A percentile compares a stretch with the other conserved stretches of the same genome.
These are phyloP conservation scores for Silurus asotus DNA, from an alignment of 2,113 vertebrate species.

Conservation along the genomic window DNA sequence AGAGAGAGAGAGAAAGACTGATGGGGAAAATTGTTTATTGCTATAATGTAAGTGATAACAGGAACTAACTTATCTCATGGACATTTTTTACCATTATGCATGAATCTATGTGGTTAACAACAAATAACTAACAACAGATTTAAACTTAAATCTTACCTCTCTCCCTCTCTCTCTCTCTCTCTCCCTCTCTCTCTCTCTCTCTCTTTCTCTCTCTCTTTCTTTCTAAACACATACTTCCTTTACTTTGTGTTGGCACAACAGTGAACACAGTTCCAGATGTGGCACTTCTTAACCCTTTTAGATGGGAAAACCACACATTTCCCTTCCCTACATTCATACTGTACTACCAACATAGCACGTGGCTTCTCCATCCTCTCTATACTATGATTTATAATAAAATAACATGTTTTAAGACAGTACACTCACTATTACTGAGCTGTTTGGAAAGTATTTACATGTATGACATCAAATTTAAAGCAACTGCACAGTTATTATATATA, in stretches of 20 bases:
- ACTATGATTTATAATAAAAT: background rate
- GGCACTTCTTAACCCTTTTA: conserved; percentile 17
- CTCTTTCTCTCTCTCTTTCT: background rate
- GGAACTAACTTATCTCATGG: background rate
- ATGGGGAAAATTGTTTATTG: background rate
- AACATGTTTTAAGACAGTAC: background rate
- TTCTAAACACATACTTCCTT: background rate
- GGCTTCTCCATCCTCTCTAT: background rate
- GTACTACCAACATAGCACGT: background rate
- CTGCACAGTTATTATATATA: background rate
- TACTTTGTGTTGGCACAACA: background rate
- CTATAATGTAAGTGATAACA: background rate
- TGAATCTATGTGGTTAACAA: background rate
- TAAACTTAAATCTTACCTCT: too few relatives aligned
- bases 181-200: background rate
- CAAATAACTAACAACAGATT: too few relatives aligned
- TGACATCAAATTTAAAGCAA: background rate
- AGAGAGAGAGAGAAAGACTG: background rate
- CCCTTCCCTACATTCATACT: background rate
- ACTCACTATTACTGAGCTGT: background rate
- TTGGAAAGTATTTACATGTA: background rate
- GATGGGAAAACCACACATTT: background rate
- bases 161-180: background rate
- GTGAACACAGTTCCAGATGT: conserved; percentile 41
- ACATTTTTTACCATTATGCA: background rate